These are phyloP conservation scores for Enteromius unitaeniatus DNA, from an alignment of 2,797 vertebrate species.

Conservation along the genomic window DNA sequence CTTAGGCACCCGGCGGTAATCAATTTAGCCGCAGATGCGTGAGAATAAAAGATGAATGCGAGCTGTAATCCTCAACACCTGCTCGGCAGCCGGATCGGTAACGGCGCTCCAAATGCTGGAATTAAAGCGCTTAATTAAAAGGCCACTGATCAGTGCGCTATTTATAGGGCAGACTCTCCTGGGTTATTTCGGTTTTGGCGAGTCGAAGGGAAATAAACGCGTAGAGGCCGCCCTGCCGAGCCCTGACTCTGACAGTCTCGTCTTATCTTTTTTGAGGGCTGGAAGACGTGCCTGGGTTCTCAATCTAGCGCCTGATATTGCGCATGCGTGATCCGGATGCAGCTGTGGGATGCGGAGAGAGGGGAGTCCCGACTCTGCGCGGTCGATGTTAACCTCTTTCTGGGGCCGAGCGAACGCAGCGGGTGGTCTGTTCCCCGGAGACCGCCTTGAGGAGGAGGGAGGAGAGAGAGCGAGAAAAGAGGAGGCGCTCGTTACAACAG, in stretches of 20 bases:
- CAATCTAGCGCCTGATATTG: conserved; percentile 51
- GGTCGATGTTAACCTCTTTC: conserved; percentile 52
- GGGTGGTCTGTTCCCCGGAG: conserved; percentile 75
- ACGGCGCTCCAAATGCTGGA: conserved; percentile 54
- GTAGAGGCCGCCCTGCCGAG: not conserved
- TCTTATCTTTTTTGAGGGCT: conserved; percentile 46
- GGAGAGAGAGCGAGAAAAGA: conserved; percentile 51
- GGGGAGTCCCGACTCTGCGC: conserved; percentile 57
- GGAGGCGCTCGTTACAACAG: conserved; percentile 65
- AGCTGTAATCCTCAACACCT: conserved; percentile 62
- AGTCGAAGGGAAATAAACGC: conserved; percentile 17
- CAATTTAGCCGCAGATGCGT: conserved; percentile 61
- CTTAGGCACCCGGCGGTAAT: conserved; percentile 55
- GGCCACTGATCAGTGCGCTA: conserved; percentile 60
- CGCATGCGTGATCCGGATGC: conserved; percentile 55
- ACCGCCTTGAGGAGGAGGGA: conserved; percentile 55
- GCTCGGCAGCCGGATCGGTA: conserved; percentile 57
- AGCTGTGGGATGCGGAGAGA: conserved; percentile 55
- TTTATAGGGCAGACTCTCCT: conserved; percentile 61
- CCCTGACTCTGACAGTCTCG: conserved; percentile 44
- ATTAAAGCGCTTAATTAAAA: conserved; percentile 64
- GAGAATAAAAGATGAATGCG: conserved; percentile 61
- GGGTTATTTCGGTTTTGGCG: conserved; percentile 51
- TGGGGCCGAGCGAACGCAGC: conserved; percentile 64
- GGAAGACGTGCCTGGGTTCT: conserved; percentile 56